Evolutionary conservation across 1,140 invertebrate species (phyloP), one percentile per base, ranked within the genome.

Genomic region (Heliconius hermathena): DNA sequence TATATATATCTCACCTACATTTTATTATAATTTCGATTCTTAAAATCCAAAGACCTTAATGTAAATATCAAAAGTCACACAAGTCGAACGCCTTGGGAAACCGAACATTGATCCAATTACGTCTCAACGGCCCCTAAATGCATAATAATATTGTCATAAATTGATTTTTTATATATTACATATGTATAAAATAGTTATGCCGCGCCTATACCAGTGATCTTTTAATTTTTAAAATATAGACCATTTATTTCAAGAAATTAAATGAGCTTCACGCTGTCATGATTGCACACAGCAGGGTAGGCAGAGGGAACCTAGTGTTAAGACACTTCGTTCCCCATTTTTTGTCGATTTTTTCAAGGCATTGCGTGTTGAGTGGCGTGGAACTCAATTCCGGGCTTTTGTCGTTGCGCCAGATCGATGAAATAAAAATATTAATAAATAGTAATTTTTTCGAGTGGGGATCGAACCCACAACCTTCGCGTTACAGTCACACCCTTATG

Each of bases 11-110:
- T 66, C 60, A 66, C 60, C 60, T 66, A 66, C 5, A 66, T 66
- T 26, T 66, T 66, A 66, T 66, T 66, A 22, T 66, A 66, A 66
- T 66, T 66, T 66, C 22, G 60, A 29, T 66, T 66, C 60, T 66
- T 66, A 66, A 66, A 66, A 66, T 66, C 9, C 8, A 41, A 79
- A 79, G 78, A 72, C 79, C 79, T 81, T 73, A 76, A 52, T 73
- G 36, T 72, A 81, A 81, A 81, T 73, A 81, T 73, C 79, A 81
- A 77, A 77, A 74, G 79, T 81, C 79, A 77, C 18, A 71, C 54
- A 76, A 81, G 79, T 75, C 26, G 76, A 46, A 81, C 76, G 79
- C 79, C 79, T 81, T 81, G 79, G 79, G 66, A 54, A 75, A 46
- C 74, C 71, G 71, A 81, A 38, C 72, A 49, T 66, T 81, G 79